Evolutionary conservation across 2,113 vertebrate genomes (phyloP).

Genomic region (Rhagologus leucostigma): DNA sequence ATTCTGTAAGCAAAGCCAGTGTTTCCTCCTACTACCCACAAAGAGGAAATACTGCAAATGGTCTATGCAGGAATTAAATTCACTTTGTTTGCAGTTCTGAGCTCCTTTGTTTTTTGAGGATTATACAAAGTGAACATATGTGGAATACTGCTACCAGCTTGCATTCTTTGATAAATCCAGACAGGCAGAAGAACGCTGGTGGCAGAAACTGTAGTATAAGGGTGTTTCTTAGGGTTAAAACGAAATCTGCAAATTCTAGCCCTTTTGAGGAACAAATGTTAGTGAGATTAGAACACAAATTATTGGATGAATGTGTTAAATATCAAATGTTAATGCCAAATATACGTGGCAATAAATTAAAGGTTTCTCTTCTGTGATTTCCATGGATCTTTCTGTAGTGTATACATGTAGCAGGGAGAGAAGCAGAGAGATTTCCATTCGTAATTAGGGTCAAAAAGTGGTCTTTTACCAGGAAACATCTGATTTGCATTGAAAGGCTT

Average conservation of each 20-base stretch:
- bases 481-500: not conserved
- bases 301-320: not conserved
- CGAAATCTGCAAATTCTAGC: not conserved
- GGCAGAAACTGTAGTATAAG: not conserved
- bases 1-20: not conserved
- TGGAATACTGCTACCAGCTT: slow-evolving; percentile 40
- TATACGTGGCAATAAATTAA: not conserved
- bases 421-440: not conserved
- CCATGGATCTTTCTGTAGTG: not conserved
- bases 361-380: not conserved
- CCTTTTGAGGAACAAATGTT: not conserved
- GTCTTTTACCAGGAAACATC: not conserved
- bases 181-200: slow-evolving; percentile 53
- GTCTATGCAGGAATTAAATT: not conserved
- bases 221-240: not conserved
- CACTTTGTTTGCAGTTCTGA: not conserved
- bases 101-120: slow-evolving; percentile 26
- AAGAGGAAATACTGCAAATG: not conserved
- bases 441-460: not conserved
- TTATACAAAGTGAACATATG: slow-evolving; percentile 50
- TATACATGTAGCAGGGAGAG: not conserved
- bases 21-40: not conserved
- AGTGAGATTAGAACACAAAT: not conserved
- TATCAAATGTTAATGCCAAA: not conserved
- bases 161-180: slow-evolving; percentile 47